phyloP scores from a whole-genome alignment of 2,113 vertebrate species.

The Forbesichthys agassizii region DNA sequence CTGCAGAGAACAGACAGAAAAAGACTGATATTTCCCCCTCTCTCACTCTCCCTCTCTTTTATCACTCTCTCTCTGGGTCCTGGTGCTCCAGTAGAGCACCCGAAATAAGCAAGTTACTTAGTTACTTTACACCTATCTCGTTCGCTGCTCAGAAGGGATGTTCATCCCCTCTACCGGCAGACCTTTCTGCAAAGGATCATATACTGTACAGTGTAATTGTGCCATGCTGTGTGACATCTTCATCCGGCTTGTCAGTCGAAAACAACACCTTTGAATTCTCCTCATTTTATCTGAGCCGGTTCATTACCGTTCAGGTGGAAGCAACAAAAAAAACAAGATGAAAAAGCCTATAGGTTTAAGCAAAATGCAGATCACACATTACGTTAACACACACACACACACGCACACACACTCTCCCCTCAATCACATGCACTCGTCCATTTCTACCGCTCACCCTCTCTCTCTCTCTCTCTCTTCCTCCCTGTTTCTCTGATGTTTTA shows the following conservation, averaged over 20 bases:
- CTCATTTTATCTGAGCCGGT: slow-evolving; percentile 60
- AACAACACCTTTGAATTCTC: slow-evolving; percentile 36
- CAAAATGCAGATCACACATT: slow-evolving; percentile 67
- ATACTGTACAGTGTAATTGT: slow-evolving; percentile 54
- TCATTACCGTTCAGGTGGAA: slow-evolving; percentile 76
- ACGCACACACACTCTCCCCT: slow-evolving; percentile 38
- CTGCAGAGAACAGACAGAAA: slow-evolving; percentile 66
- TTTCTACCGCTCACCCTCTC: slow-evolving; percentile 45
- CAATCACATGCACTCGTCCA: slow-evolving; percentile 61
- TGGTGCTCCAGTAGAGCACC: no score
- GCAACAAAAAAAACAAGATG: not conserved
- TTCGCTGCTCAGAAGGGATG: no score
- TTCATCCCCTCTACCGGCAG: no score
- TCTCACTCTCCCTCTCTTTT: not conserved
- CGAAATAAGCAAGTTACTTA: no score
- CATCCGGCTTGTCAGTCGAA: slow-evolving; percentile 47
- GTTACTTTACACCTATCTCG: no score
- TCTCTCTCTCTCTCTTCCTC: slow-evolving; percentile 38
- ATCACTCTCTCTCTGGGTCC: slow-evolving; percentile 37
- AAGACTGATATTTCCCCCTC: slow-evolving; percentile 43
- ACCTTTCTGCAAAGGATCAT: slow-evolving; percentile 32
- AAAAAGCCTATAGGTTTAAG: slow-evolving; percentile 64
- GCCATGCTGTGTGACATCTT: slow-evolving; percentile 64
- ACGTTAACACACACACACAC: not conserved
- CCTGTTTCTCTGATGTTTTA: slow-evolving; percentile 78